These are phyloP conservation scores for Poecile montanus DNA, from an alignment of 2,797 vertebrate genomes.

Conservation along the genomic window DNA sequence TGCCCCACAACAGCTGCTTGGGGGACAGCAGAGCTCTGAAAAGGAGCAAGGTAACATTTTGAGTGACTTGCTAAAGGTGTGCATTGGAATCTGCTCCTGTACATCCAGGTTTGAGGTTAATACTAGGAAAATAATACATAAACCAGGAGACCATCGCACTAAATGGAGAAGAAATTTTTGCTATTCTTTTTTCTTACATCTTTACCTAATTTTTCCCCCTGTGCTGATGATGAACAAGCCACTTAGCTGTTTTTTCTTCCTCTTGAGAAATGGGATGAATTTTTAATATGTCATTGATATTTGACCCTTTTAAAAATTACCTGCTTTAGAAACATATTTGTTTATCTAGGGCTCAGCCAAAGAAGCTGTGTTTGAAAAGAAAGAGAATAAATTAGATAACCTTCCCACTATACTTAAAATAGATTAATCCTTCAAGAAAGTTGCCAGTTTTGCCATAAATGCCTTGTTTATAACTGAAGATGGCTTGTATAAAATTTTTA, in stretches of 20 bases:
- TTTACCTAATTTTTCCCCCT: not conserved
- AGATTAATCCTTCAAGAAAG: not conserved
- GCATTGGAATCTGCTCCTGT: not conserved
- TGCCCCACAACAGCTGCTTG: not conserved
- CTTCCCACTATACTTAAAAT: not conserved
- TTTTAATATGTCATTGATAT: slow-evolving; percentile 13
- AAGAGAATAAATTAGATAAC: slow-evolving; percentile 6
- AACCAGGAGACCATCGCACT: not conserved
- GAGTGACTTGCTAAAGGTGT: not conserved
- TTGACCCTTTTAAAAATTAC: not conserved
- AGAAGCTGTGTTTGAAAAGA: slow-evolving; percentile 3
- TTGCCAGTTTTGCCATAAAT: not conserved
- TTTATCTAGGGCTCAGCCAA: not conserved
- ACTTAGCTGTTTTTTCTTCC: not conserved
- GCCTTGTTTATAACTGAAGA: not conserved
- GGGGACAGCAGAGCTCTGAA: not conserved
- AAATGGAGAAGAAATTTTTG: not conserved
- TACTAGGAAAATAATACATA: not conserved
- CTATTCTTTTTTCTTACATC: not conserved
- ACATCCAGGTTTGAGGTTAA: not conserved
- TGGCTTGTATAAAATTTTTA: slow-evolving; percentile 24
- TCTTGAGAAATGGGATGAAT: not conserved
- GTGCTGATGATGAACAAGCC: not conserved
- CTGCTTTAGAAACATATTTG: not conserved
- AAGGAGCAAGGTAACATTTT: not conserved